These are phyloP conservation scores for Prionailurus viverrinus DNA, from an alignment of 2,113 vertebrate genomes.

Conservation along the genomic window DNA sequence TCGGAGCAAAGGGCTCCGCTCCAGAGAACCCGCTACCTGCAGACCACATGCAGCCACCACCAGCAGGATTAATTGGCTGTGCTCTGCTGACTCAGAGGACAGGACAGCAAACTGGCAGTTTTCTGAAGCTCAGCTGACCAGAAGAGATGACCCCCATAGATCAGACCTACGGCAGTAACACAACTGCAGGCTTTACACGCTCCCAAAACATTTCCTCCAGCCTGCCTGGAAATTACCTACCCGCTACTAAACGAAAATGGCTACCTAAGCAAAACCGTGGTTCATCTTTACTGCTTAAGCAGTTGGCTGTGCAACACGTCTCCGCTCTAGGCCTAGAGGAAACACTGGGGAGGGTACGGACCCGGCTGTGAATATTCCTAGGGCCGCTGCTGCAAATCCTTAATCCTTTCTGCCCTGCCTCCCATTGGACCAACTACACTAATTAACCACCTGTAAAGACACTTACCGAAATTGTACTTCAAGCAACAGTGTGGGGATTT, in stretches of 20 bases:
- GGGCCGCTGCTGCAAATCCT: slow-evolving; percentile 6
- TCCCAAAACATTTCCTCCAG: background rate
- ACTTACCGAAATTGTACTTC: slow-evolving; percentile 42
- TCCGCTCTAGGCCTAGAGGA: background rate
- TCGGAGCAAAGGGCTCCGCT: background rate
- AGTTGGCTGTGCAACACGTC: background rate
- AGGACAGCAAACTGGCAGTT: background rate
- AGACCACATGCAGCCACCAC: background rate
- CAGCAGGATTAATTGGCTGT: background rate
- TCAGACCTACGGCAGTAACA: background rate
- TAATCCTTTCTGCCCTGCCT: background rate
- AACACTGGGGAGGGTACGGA: background rate
- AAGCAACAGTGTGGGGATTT: slow-evolving; percentile 17
- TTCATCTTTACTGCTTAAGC: background rate
- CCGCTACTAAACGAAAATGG: background rate
- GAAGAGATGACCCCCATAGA: background rate
- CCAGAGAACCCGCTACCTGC: background rate
- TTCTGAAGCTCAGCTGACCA: slow-evolving; percentile 30
- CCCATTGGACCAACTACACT: slow-evolving; percentile 39
- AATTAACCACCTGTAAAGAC: slow-evolving; percentile 66
- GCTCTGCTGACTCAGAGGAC: background rate
- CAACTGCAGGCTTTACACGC: no score
- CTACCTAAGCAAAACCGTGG: background rate
- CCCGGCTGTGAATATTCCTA: slow-evolving; percentile 36
- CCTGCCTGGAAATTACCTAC: background rate